Percentiles rank a stretch among this genome's conserved stretches.
Evolutionary conservation across 1,140 invertebrate species (phyloP).

Genomic region (Papilio polytes): DNA sequence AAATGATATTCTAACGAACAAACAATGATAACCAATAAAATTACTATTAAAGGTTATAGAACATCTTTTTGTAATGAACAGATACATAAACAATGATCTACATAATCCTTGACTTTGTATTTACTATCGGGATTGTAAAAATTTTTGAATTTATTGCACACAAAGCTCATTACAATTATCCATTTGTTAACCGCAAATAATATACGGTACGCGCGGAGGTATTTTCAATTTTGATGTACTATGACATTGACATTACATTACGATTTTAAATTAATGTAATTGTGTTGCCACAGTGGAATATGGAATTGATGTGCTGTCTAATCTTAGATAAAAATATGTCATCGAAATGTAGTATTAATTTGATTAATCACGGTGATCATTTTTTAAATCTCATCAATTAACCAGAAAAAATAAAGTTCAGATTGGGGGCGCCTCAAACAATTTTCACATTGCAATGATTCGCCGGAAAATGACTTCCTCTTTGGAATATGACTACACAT

Average conservation of each 20-base stretch:
- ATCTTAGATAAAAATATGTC: background rate
- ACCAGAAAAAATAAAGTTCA: too few relatives aligned
- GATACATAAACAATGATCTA: constrained; percentile 1
- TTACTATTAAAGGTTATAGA: constrained; percentile 36
- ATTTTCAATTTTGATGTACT: constrained; percentile 39
- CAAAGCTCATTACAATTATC: constrained; percentile 21
- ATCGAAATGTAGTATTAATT: background rate
- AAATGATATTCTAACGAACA: constrained; percentile 31
- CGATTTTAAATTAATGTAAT: background rate
- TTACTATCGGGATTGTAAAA: background rate
- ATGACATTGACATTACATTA: constrained; percentile 24
- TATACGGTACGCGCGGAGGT: constrained; percentile 35
- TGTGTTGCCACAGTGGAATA: background rate
- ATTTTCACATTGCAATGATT: too few relatives aligned
- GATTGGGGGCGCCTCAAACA: too few relatives aligned
- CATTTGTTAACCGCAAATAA: constrained; percentile 36
- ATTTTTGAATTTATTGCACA: constrained; percentile 28
- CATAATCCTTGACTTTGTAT: constrained; percentile 9
- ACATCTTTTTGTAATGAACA: constrained; percentile 17
- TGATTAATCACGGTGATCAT: background rate
- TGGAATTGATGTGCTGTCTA: background rate
- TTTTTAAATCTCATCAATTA: too few relatives aligned
- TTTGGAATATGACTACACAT: too few relatives aligned
- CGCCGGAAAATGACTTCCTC: too few relatives aligned
- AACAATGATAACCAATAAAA: constrained; percentile 37